Evolutionary conservation across 2,797 vertebrate species (phyloP), one percentile per base, ranked within the genome.

Genomic region (Sibirionetta formosa): DNA sequence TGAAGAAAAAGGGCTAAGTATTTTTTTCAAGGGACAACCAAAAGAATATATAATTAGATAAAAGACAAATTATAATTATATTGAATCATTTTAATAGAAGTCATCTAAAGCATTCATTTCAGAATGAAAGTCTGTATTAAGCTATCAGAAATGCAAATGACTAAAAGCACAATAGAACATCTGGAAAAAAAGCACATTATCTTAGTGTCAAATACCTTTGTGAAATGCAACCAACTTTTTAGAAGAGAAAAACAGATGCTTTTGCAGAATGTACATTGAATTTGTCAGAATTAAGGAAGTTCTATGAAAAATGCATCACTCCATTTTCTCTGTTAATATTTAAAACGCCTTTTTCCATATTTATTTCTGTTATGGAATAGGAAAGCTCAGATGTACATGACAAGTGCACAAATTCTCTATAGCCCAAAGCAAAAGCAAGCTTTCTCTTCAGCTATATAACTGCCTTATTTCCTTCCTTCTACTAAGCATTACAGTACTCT

Each of bases 401-500:
- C 19, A 56, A 91, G n/a, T 3, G 0, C 42, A 63, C 24, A 35
- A 64, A 51, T 56, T 69, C 44, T 87, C 11, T n/a, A 31, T 11
- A 35, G 58, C 18, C 58, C 24, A 77, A 91, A 86, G 68, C 24
- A 91, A 76, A 82, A 51, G 4, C 35, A 42, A 66, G 22, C 1
- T 26, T 75, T 56, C 58, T 38, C 54, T 86, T 50, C 78, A 77
- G 27, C 58, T 76, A 23, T 69, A 12, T 53, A 91, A 58, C 22
- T 73, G 82, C 83, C 80, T 86, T 33, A 53, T 93, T 93, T 97
- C 86, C 82, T 95, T 92, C 89, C 20, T 66, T 68, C 93, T 90
- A 78, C 84, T 81, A 90, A 64, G 75, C 94, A 26, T 16, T 81
- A 77, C 65, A 85, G 18, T 64, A 82, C 83, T 82, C 77, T 80